Evolutionary conservation across 2,888 invertebrate species (phyloP).

Genomic region (Chymomyza caudatula): DNA sequence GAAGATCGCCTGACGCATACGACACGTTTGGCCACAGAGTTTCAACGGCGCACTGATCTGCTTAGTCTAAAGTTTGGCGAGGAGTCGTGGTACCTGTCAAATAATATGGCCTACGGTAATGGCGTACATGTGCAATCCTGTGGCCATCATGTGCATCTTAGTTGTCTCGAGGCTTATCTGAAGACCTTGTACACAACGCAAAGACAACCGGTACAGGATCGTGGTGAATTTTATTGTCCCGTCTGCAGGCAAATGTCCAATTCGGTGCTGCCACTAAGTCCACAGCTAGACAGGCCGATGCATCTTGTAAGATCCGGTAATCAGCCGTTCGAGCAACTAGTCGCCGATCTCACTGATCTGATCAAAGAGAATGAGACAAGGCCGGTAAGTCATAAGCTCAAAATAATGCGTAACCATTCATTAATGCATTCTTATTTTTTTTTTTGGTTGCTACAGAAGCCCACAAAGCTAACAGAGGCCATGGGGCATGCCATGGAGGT

Average conservation of each 20-base stretch:
- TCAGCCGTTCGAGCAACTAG: conserved; percentile 76
- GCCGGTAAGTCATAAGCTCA: conserved; percentile 79
- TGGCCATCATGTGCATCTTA: conserved; percentile 97
- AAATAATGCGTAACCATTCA: not conserved
- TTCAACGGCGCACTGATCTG: conserved; percentile 87
- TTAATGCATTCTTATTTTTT: conserved; percentile 21
- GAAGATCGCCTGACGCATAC: conserved; percentile 80
- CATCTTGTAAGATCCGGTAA: conserved; percentile 82
- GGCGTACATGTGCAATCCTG: conserved; percentile 97
- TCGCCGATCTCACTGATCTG: conserved; percentile 80
- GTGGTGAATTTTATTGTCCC: conserved; percentile 96
- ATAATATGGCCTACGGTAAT: conserved; percentile 92
- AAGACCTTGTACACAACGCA: conserved; percentile 89
- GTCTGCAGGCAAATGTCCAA: conserved; percentile 95
- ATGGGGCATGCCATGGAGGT: conserved; percentile 96
- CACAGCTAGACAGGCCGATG: conserved; percentile 83
- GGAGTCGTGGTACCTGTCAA: conserved; percentile 87
- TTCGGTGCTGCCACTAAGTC: conserved; percentile 91
- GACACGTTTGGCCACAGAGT: conserved; percentile 85
- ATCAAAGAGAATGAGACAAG: conserved; percentile 84
- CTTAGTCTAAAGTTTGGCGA: conserved; percentile 88
- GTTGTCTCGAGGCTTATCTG: conserved; percentile 94
- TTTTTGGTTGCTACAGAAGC: conserved; percentile 80
- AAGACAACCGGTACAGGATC: conserved; percentile 86
- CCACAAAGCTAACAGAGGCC: conserved; percentile 88